These are phyloP conservation scores for Halisarca cf. caerulea DNA, from an alignment of 37 sponge, comb jelly and placozoan species.

Conservation along the genomic window DNA sequence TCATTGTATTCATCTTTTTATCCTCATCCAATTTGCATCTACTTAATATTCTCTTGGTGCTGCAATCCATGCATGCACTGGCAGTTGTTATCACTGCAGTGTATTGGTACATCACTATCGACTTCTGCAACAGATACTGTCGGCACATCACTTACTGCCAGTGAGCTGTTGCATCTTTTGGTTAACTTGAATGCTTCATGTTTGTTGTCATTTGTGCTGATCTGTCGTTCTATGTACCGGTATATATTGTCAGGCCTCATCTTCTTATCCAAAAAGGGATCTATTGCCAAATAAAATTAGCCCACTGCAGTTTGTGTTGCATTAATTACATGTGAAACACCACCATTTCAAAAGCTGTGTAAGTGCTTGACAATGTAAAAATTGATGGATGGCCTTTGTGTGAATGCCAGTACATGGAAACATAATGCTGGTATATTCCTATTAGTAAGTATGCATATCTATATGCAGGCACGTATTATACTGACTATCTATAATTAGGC, in stretches of 20 bases:
- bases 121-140: no score
- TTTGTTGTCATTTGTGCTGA: background rate
- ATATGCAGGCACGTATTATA: background rate
- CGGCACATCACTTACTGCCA: no score
- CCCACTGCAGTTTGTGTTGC: conserved; percentile 38
- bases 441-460: background rate
- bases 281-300: conserved; percentile 35
- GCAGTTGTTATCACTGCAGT: no score
- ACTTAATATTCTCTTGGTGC: no score
- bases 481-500: no score
- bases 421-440: background rate
- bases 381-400: conserved; percentile 1
- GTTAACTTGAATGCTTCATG: no score
- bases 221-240: conserved; percentile 33
- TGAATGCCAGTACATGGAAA: background rate
- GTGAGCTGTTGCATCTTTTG: no score
- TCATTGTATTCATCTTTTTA: no score
- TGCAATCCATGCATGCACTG: no score
- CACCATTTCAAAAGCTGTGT: conserved; percentile 42
- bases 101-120: no score
- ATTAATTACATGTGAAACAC: conserved; percentile 15
- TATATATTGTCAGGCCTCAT: conserved; percentile 40
- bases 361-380: conserved; percentile 43
- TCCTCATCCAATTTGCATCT: no score
- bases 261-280: conserved; percentile 12